These are phyloP conservation scores for Leucophenga montana DNA, from an alignment of 2,888 invertebrate species.

Conservation along the genomic window DNA sequence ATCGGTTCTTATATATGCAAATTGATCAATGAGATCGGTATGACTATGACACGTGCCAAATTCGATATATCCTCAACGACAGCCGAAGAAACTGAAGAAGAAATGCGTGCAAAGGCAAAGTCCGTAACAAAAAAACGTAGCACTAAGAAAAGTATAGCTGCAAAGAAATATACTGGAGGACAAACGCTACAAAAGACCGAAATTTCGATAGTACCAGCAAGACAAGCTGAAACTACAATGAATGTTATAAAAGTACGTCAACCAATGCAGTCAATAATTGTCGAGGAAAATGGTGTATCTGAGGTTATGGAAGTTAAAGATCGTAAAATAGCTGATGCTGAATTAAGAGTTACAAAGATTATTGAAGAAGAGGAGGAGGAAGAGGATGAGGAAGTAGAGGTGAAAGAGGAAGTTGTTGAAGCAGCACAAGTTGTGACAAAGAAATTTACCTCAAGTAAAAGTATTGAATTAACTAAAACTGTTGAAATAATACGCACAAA, in stretches of 20 bases:
- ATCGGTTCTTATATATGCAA: slow-evolving; percentile 88
- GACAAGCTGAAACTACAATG: slow-evolving; percentile 59
- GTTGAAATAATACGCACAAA: slow-evolving; percentile 73
- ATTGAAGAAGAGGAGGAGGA: slow-evolving; percentile 44
- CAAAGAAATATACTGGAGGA: slow-evolving; percentile 70
- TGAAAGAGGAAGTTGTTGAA: slow-evolving; percentile 37
- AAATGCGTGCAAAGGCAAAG: slow-evolving; percentile 69
- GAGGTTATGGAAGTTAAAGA: slow-evolving; percentile 74
- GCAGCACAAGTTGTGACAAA: slow-evolving; percentile 56
- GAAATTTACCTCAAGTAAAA: slow-evolving; percentile 54
- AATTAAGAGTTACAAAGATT: slow-evolving; percentile 43
- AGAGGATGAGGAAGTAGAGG: slow-evolving; percentile 39
- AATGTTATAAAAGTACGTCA: slow-evolving; percentile 61
- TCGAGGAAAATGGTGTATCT: slow-evolving; percentile 73
- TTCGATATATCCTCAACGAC: slow-evolving; percentile 78
- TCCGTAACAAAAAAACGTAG: slow-evolving; percentile 12
- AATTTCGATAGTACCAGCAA: slow-evolving; percentile 60
- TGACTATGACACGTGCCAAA: slow-evolving; percentile 85
- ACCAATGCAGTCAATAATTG: slow-evolving; percentile 62
- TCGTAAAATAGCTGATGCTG: slow-evolving; percentile 66
- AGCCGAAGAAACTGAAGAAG: slow-evolving; percentile 46
- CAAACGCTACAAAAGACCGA: slow-evolving; percentile 60
- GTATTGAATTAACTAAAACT: slow-evolving; percentile 74
- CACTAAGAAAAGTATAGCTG: slow-evolving; percentile 41
- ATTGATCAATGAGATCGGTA: slow-evolving; percentile 88